Conservation (phyloP, 2,888 invertebrate genomes). For the Macrosoma leucophasiata region DNA sequence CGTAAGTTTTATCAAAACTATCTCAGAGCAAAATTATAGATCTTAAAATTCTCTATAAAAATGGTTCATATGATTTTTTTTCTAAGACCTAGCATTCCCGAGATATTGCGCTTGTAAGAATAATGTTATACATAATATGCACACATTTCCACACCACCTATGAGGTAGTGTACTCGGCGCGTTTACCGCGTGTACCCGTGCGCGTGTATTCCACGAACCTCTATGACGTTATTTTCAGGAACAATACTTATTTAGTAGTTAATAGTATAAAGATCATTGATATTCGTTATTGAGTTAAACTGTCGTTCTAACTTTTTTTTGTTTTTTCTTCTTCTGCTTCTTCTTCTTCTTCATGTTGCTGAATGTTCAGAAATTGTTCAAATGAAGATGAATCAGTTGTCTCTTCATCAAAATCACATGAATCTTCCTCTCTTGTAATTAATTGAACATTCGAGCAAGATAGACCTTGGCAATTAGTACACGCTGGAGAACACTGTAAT, state of each 20-base stretch:
- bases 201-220: slow-evolving; percentile 4
- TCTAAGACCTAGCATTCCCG: slow-evolving; percentile 7
- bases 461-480: slow-evolving; percentile 25
- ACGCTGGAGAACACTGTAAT: slow-evolving; percentile 24
- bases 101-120: slow-evolving; percentile 9
- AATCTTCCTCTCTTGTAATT: slow-evolving; percentile 14
- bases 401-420: too few species aligned
- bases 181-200: too few species aligned
- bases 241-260: slow-evolving; percentile 4
- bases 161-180: too few species aligned
- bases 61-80: slow-evolving; percentile 5
- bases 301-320: slow-evolving; percentile 3
- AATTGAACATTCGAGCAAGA: slow-evolving; percentile 23
- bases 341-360: too few species aligned
- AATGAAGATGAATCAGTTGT: too few species aligned
- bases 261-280: slow-evolving; percentile 5
- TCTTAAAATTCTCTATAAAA: slow-evolving; percentile 13
- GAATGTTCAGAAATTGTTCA: too few species aligned
- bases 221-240: slow-evolving; percentile 4
- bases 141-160: too few species aligned
- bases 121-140: too few species aligned
- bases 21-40: slow-evolving; percentile 10
- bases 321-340: slow-evolving; percentile 1
- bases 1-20: too few species aligned
- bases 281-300: too few species aligned